A percentile compares a stretch with the other conserved stretches of the same genome.
phyloP scores from a whole-genome alignment of 2,888 invertebrate species.

The Coremacera marginata region DNA sequence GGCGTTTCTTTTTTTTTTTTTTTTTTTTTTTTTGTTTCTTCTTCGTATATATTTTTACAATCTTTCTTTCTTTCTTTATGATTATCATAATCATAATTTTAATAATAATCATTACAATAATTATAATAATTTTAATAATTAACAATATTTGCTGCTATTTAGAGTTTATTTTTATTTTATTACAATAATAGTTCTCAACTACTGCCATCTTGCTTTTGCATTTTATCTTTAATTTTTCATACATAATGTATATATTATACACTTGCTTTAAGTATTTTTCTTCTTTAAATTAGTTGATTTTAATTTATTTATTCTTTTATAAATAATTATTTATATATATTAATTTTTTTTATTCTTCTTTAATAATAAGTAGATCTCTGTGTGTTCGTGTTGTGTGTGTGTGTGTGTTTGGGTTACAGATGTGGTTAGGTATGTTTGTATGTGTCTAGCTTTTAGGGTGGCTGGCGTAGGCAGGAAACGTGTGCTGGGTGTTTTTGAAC shows the following conservation, averaged over 20 bases:
- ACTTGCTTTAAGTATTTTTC: background rate
- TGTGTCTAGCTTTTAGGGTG: constrained; percentile 32
- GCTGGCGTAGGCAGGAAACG: background rate
- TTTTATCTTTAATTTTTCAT: background rate
- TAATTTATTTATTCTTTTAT: constrained; percentile 23
- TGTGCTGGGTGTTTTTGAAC: background rate
- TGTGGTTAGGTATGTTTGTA: constrained; percentile 29
- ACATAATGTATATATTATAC: background rate
- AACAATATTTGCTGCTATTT: constrained; percentile 22
- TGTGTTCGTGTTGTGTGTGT: background rate
- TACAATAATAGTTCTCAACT: constrained; percentile 22
- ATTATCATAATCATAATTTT: constrained; percentile 7
- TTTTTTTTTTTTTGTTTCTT: background rate
- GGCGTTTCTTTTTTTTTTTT: too few species aligned
- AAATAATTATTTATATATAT: constrained; percentile 35
- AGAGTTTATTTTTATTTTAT: background rate
- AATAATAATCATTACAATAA: background rate
- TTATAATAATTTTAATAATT: constrained; percentile 12
- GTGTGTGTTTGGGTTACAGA: background rate
- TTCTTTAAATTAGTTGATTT: constrained; percentile 9
- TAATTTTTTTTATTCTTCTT: constrained; percentile 40
- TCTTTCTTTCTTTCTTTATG: background rate
- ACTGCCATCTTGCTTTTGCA: background rate
- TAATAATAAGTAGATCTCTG: constrained; percentile 21
- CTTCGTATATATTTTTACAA: background rate